A percentile compares a stretch with the other conserved stretches of the same genome.
phyloP scores from a whole-genome alignment of 2,113 vertebrate genomes.

The Poeciliopsis prolifica region DNA sequence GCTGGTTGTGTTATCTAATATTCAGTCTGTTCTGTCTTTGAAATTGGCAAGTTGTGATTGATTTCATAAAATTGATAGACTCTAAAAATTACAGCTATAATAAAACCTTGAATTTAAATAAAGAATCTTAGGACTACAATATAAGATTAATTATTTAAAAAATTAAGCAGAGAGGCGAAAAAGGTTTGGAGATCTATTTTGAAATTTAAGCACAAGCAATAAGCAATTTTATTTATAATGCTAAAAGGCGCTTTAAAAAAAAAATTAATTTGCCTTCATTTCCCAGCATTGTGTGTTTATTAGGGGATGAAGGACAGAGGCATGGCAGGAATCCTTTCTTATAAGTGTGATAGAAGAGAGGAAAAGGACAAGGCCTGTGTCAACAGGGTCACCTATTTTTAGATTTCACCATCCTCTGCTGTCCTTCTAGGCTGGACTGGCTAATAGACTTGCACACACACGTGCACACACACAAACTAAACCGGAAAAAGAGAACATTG shows the following conservation, averaged over 20 bases:
- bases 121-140: too few species aligned
- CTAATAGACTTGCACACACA: not conserved
- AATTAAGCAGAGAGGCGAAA: too few species aligned
- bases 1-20: too few species aligned
- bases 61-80: not conserved
- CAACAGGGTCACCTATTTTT: conserved; percentile 68
- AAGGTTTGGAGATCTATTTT: too few species aligned
- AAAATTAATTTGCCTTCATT: conserved; percentile 7
- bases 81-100: too few species aligned
- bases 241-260: not conserved
- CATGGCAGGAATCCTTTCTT: conserved; percentile 52
- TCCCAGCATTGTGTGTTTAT: conserved; percentile 27
- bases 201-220: not conserved
- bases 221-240: not conserved
- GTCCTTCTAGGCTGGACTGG: conserved; percentile 41
- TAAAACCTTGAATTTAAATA: too few species aligned
- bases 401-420: conserved; percentile 43
- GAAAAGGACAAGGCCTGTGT: conserved; percentile 41
- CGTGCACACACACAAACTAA: not conserved
- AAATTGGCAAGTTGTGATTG: not conserved
- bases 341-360: conserved; percentile 46
- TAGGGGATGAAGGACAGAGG: conserved; percentile 46
- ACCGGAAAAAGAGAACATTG: conserved; percentile 1
- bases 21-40: too few species aligned
- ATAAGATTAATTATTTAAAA: too few species aligned